A percentile compares a stretch with the other conserved stretches of the same genome.
Conservation (phyloP, 2,797 vertebrate species). For the Kryptopterus vitreolus region DNA sequence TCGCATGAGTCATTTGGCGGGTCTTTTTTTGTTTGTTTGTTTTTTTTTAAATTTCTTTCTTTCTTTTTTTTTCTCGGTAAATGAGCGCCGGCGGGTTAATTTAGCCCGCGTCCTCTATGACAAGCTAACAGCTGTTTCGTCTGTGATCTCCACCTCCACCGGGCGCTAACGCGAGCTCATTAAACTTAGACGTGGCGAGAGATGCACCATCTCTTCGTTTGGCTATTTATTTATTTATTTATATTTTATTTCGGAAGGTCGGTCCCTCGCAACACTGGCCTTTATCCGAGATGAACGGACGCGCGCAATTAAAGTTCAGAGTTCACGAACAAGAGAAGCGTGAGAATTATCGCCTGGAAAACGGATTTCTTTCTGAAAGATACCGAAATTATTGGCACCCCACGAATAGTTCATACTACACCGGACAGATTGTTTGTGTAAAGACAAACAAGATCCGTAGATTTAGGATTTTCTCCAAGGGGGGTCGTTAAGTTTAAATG, state of each 20-base stretch:
- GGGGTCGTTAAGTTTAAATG: neutral
- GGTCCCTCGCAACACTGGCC: slow-evolving; percentile 72
- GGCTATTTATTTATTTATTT: too few species aligned
- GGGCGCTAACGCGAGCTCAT: neutral
- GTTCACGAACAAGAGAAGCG: slow-evolving; percentile 53
- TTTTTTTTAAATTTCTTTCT: too few species aligned
- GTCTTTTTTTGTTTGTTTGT: too few species aligned
- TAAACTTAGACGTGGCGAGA: slow-evolving; percentile 20
- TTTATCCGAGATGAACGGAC: slow-evolving; percentile 77
- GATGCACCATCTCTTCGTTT: too few species aligned
- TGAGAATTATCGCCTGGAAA: neutral
- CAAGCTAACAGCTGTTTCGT: slow-evolving; percentile 29
- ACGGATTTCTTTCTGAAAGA: neutral
- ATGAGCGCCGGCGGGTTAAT: neutral
- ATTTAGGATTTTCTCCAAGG: neutral
- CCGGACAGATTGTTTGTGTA: neutral
- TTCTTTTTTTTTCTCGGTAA: neutral
- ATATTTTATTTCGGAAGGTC: slow-evolving; percentile 19
- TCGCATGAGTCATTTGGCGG: slow-evolving; percentile 9
- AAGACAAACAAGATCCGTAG: neutral
- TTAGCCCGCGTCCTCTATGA: neutral
- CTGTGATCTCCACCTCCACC: slow-evolving; percentile 23
- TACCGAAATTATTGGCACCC: neutral
- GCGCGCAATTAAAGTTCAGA: slow-evolving; percentile 66
- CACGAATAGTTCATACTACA: neutral